These are phyloP conservation scores for Atethmia centrago DNA, from an alignment of 2,888 invertebrate species.

Conservation along the genomic window DNA sequence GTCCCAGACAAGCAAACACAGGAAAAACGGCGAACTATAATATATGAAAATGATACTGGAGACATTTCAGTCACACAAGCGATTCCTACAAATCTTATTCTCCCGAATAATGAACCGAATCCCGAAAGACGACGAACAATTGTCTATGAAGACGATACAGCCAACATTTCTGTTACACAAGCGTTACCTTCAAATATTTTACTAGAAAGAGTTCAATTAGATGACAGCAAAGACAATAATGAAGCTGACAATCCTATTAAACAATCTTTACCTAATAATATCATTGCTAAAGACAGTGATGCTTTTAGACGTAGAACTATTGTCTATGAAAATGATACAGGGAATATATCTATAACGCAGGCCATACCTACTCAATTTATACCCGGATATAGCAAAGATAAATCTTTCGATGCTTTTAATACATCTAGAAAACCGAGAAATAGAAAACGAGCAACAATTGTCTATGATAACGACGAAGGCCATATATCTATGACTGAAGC, in stretches of 20 bases:
- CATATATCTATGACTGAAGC: conserved; percentile 64
- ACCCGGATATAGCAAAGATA: conserved; percentile 13
- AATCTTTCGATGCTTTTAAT: not conserved
- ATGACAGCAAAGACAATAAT: not conserved
- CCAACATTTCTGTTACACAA: conserved; percentile 51
- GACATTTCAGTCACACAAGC: conserved; percentile 66
- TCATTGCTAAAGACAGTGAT: conserved; percentile 22
- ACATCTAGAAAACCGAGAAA: not conserved
- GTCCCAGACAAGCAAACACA: conserved; percentile 8
- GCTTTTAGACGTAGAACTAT: conserved; percentile 55
- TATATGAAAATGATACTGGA: conserved; percentile 58
- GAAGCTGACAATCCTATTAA: not conserved
- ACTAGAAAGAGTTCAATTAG: not conserved
- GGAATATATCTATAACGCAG: conserved; percentile 68
- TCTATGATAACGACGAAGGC: conserved; percentile 37
- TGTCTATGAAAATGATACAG: conserved; percentile 57
- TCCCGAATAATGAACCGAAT: conserved; percentile 1
- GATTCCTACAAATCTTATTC: conserved; percentile 55
- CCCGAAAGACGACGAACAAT: conserved; percentile 21
- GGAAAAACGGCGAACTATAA: conserved; percentile 55
- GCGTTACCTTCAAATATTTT: conserved; percentile 50
- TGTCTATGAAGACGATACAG: conserved; percentile 28
- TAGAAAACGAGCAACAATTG: conserved; percentile 32
- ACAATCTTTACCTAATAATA: conserved; percentile 12
- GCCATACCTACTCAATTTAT: conserved; percentile 37